phyloP scores from a whole-genome alignment of 1,140 invertebrate species.

The Drosophila ohnishii region DNA sequence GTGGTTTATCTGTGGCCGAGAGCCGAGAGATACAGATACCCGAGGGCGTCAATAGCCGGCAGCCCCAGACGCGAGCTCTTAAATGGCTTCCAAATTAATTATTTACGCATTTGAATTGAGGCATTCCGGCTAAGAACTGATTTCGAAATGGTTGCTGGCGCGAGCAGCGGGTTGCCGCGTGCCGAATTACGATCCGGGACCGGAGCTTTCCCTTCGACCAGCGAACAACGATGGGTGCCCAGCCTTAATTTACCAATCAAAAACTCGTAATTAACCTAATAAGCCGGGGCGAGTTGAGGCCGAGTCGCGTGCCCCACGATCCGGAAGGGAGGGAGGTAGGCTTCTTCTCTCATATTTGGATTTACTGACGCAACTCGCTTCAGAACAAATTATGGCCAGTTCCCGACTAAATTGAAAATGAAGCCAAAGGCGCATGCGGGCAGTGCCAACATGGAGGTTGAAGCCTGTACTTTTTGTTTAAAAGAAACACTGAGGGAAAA shows the following conservation, averaged over 20 bases:
- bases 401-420: constrained; percentile 52
- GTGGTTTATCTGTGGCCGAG: constrained; percentile 63
- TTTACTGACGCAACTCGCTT: constrained; percentile 75
- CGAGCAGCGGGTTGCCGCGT: constrained; percentile 49
- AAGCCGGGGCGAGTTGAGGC: constrained; percentile 61
- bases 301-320: constrained; percentile 63
- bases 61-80: constrained; percentile 44
- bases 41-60: constrained; percentile 49
- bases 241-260: constrained; percentile 79
- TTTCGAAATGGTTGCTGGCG: constrained; percentile 71
- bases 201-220: constrained; percentile 41
- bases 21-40: constrained; percentile 19
- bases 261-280: constrained; percentile 80
- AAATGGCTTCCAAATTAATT: constrained; percentile 80
- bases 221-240: constrained; percentile 26
- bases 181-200: constrained; percentile 56
- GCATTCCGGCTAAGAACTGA: constrained; percentile 73
- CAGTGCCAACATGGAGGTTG: constrained; percentile 29
- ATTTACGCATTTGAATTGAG: constrained; percentile 79
- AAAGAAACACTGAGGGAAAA: constrained; percentile 3
- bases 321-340: constrained; percentile 9
- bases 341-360: constrained; percentile 65
- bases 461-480: constrained; percentile 5
- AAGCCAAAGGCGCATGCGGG: constrained; percentile 44
- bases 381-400: constrained; percentile 66